A percentile compares a stretch with the other conserved stretches of the same genome.
Conservation (phyloP, 2,113 vertebrate genomes). For the zebrafish (Danio rerio) region DNA sequence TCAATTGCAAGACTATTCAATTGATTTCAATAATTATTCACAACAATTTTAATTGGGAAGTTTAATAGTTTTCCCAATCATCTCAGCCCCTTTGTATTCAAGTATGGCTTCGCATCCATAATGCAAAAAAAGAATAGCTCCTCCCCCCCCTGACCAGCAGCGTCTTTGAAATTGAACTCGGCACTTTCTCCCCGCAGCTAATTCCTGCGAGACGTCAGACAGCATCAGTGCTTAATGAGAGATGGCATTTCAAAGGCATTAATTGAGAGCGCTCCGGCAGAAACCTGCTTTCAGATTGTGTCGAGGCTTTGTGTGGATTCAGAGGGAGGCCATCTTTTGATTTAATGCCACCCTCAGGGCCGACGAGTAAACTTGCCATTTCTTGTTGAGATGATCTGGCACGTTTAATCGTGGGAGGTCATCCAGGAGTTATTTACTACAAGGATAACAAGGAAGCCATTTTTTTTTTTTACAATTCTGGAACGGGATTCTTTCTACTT, state of each 20-base stretch:
- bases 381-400: constrained; percentile 22
- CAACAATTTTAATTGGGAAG: not conserved
- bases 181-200: constrained; percentile 54
- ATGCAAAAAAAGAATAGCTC: not conserved
- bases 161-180: constrained; percentile 61
- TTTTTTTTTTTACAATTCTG: not conserved
- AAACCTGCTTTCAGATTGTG: constrained; percentile 43
- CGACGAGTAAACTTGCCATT: not conserved
- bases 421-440: constrained; percentile 46
- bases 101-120: constrained; percentile 22
- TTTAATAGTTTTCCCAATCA: constrained; percentile 18
- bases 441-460: not conserved
- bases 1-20: not conserved
- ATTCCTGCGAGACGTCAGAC: constrained; percentile 36
- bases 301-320: constrained; percentile 52
- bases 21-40: not conserved
- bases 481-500: no score
- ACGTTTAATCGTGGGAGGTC: constrained; percentile 38
- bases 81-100: not conserved
- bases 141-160: constrained; percentile 1
- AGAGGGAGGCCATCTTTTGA: constrained; percentile 57
- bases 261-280: constrained; percentile 68
- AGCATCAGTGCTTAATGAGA: constrained; percentile 68
- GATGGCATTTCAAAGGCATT: constrained; percentile 71
- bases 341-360: constrained; percentile 50